phyloP scores from a whole-genome alignment of 2,113 vertebrate species.

The Hystrix cristata region DNA sequence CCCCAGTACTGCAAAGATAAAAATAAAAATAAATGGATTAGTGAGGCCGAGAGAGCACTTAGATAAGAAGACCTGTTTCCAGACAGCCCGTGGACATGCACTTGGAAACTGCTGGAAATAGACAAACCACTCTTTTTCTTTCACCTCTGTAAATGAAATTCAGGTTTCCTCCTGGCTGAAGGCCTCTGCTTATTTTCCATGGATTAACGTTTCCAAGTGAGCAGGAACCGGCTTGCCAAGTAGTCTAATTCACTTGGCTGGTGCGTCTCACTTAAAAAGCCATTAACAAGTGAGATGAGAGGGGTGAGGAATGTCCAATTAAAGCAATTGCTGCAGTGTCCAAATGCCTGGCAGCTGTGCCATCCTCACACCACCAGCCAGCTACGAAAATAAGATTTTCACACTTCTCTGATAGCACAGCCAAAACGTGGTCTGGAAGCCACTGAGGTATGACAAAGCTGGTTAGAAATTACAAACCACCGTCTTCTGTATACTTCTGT shows the following conservation, averaged over 20 bases:
- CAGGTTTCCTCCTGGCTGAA: slow-evolving; percentile 66
- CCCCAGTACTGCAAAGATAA: neutral
- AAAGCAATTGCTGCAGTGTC: slow-evolving; percentile 65
- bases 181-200: slow-evolving; percentile 72
- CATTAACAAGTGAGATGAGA: slow-evolving; percentile 78
- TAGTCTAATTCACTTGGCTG: slow-evolving; percentile 79
- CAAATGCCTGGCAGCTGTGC: slow-evolving; percentile 74
- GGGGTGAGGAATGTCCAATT: slow-evolving; percentile 77
- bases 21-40: neutral
- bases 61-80: neutral
- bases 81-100: neutral
- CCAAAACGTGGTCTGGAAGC: slow-evolving; percentile 59
- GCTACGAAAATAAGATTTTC: slow-evolving; percentile 57
- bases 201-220: slow-evolving; percentile 79
- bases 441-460: neutral
- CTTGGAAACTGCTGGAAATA: slow-evolving; percentile 9
- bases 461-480: slow-evolving; percentile 4
- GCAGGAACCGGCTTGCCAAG: slow-evolving; percentile 75
- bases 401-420: slow-evolving; percentile 37
- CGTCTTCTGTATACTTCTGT: neutral
- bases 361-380: neutral
- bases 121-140: slow-evolving; percentile 41
- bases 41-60: neutral
- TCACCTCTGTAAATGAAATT: slow-evolving; percentile 56
- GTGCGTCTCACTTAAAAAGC: slow-evolving; percentile 81